phyloP scores from a whole-genome alignment of 2,113 vertebrate genomes.

The Stigmatopora argus region DNA sequence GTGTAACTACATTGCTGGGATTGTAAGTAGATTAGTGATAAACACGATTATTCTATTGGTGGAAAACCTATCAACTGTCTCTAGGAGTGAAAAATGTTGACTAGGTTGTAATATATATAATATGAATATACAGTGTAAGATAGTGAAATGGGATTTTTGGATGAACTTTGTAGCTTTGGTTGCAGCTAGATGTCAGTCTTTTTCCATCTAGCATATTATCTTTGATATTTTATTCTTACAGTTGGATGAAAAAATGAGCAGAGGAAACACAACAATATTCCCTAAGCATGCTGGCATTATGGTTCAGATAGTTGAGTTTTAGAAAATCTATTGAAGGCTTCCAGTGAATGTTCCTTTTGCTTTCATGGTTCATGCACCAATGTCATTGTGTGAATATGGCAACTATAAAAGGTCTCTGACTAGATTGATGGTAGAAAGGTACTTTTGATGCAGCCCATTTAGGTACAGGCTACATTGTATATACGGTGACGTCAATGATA shows the following conservation, averaged over 20 bases:
- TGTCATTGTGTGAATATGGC: neutral
- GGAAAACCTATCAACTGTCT: neutral
- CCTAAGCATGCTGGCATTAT: neutral
- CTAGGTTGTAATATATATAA: neutral
- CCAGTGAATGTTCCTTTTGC: neutral
- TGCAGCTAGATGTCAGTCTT: slow-evolving; percentile 38
- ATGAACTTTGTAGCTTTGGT: slow-evolving; percentile 32
- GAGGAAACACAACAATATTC: neutral
- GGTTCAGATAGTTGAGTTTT: neutral
- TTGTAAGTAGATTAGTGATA: slow-evolving; percentile 4
- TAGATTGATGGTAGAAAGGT: neutral
- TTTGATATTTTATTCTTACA: neutral
- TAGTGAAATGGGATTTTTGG: slow-evolving; percentile 20
- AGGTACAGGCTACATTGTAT: neutral
- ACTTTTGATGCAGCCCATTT: neutral
- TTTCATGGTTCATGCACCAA: neutral
- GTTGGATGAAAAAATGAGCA: neutral
- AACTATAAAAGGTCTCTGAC: neutral
- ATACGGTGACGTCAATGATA: neutral
- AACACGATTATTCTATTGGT: neutral
- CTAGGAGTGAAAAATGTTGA: neutral
- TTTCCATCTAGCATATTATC: neutral
- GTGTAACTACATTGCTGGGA: neutral
- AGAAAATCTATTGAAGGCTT: neutral
- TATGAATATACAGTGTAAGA: neutral